A percentile compares a stretch with the other conserved stretches of the same genome.
These are phyloP conservation scores for Strigamia crassipes DNA, from an alignment of 2,888 invertebrate species.

Conservation along the genomic window DNA sequence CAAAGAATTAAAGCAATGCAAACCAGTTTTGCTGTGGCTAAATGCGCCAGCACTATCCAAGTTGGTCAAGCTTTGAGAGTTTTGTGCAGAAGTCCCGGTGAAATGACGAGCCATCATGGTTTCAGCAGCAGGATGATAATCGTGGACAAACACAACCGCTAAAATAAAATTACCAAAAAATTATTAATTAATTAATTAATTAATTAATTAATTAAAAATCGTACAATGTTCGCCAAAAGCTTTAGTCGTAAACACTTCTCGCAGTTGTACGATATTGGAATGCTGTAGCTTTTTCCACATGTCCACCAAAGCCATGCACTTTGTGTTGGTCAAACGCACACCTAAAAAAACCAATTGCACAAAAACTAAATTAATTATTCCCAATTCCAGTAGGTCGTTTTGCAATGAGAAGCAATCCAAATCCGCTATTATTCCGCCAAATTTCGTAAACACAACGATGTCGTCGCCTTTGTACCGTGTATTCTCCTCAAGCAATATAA, in stretches of 20 bases:
- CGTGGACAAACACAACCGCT: constrained; percentile 96
- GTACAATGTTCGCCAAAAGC: constrained; percentile 94
- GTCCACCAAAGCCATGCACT: constrained; percentile 83
- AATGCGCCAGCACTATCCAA: background rate
- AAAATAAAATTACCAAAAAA: too few species aligned
- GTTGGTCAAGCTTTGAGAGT: background rate
- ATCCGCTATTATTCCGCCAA: background rate
- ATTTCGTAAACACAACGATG: constrained; percentile 6
- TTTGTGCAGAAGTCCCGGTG: constrained; percentile 52
- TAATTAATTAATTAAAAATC: too few species aligned
- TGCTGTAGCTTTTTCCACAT: constrained; percentile 95
- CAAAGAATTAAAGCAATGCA: background rate
- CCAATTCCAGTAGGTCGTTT: too few species aligned
- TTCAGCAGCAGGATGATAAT: constrained; percentile 89
- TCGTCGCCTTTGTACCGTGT: constrained; percentile 67
- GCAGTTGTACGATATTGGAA: constrained; percentile 89
- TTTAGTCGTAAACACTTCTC: constrained; percentile 92
- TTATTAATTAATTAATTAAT: too few species aligned
- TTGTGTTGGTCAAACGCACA: constrained; percentile 78
- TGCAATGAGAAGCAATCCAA: background rate
- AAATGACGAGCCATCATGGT: constrained; percentile 87
- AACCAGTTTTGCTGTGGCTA: constrained; percentile 44
- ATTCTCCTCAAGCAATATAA: constrained; percentile 85
- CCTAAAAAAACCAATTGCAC: constrained; percentile 61
- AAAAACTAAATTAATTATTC: background rate